Base-by-base conservation (phyloP, 2,888 invertebrate species). In the Scaptomyza reducta region DNA sequence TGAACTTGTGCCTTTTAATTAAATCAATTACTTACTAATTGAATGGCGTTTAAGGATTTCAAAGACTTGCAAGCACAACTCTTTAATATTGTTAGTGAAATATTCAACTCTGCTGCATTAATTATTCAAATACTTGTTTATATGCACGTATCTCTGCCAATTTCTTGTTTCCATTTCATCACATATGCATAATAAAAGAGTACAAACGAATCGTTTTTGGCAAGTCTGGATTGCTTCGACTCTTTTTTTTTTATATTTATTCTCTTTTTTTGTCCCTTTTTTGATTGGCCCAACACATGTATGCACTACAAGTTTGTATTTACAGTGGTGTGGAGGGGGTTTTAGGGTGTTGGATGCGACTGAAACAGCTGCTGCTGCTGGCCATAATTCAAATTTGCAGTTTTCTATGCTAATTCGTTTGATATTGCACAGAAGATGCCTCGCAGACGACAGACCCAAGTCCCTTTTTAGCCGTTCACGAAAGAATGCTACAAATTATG, bases 321-420 rank as follows among this genome's bases (percentile, higher is more conserved):
- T 58, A 78, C 45, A 57, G 10, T 35, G 38, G 22, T 16, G 10
- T 1, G 0, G 33, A n/a, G 0, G n/a, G 33, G 22, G n/a, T 5
- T 10, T 11, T 6, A 13, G 14, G 14, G 14, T 18, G 25, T 44
- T n/a, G 40, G 35, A 51, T 46, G 61, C 50, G 44, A 45, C 47
- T 45, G 35, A n/a, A 57, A 25, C 74, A 64, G 61, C 67, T 63
- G 64, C 70, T 58, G 45, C 68, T 71, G 53, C 70, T 66, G 83
- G 84, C 79, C 76, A 89, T 90, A 89, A 88, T 84, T 90, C 89
- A 90, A 90, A 90, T 90, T 87, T 88, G 79, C 89, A 87, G 89
- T 89, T 90, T 89, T 85, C 87, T 88, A 90, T 90, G 89, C 85
- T 89, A 90, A 90, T 89, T 90, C 88, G 82, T 78, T 82, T 71